Conservation (phyloP, 2,797 vertebrate genomes). For the Novumbra hubbsi region DNA sequence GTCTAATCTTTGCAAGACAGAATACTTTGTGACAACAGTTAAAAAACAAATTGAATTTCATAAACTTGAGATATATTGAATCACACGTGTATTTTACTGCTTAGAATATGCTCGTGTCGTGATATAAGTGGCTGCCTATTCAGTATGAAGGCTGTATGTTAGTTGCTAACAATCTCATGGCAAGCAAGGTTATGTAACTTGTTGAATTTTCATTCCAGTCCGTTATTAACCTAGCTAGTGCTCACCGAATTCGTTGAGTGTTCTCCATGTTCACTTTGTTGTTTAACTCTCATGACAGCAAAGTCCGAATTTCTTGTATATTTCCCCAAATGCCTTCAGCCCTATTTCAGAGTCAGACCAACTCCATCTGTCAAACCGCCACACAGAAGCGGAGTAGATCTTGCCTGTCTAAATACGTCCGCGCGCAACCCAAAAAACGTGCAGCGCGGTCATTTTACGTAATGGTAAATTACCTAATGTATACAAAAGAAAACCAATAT, state of each 20-base stretch:
- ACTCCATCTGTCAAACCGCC: slow-evolving; percentile 63
- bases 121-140: neutral
- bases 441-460: slow-evolving; percentile 10
- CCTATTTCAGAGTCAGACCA: slow-evolving; percentile 43
- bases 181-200: slow-evolving; percentile 21
- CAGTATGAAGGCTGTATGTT: slow-evolving; percentile 27
- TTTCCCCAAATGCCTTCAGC: slow-evolving; percentile 37
- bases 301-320: slow-evolving; percentile 29
- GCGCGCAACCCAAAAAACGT: neutral
- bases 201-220: neutral
- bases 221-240: slow-evolving; percentile 18
- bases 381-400: slow-evolving; percentile 28
- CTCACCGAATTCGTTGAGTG: slow-evolving; percentile 74
- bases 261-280: slow-evolving; percentile 64
- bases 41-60: neutral
- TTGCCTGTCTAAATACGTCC: slow-evolving; percentile 23
- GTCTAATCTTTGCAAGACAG: neutral
- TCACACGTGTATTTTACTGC: neutral
- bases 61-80: neutral
- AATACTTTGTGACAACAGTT: neutral
- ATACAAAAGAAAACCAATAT: too few species aligned
- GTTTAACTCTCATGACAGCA: slow-evolving; percentile 71
- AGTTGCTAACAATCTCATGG: slow-evolving; percentile 26
- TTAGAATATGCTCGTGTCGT: neutral
- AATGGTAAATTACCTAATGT: neutral